phyloP scores from a whole-genome alignment of 1,140 invertebrate species.

The Ceratitis capitata region DNA sequence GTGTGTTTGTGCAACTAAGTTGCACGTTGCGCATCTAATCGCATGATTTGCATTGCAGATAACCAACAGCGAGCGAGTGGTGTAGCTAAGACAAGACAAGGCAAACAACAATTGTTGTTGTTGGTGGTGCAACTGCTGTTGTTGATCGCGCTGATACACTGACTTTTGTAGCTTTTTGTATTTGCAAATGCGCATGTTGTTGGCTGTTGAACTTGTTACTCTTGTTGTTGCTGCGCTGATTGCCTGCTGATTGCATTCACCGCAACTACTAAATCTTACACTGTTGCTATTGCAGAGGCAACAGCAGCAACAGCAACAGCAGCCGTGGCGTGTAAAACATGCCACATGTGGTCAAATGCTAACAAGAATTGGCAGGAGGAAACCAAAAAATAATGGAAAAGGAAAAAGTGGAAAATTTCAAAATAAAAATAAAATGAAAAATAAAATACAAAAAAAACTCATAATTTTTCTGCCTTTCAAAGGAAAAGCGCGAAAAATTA shows the following conservation, averaged over 20 bases:
- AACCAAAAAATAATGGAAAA: background rate
- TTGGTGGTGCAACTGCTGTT: background rate
- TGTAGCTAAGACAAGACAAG: background rate
- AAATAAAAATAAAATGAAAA: too few relatives aligned
- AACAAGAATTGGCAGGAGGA: constrained; percentile 27
- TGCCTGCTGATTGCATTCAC: background rate
- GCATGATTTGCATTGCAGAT: constrained; percentile 36
- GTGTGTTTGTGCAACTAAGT: background rate
- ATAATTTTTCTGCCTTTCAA: background rate
- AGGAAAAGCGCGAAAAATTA: constrained; percentile 35
- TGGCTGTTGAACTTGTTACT: background rate
- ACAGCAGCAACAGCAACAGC: background rate
- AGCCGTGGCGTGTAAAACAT: constrained; percentile 7
- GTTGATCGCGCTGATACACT: background rate
- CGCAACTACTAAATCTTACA: background rate
- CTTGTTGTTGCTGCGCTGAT: background rate
- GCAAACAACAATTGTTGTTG: background rate
- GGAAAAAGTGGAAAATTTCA: background rate
- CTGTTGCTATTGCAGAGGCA: background rate
- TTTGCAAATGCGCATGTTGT: background rate
- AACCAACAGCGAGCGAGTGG: background rate
- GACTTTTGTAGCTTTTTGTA: background rate
- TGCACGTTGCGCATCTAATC: constrained; percentile 35
- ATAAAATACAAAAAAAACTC: background rate
- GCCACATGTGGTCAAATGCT: constrained; percentile 31